Conservation (phyloP, 2,113 vertebrate genomes). For the Pipra filicauda region DNA sequence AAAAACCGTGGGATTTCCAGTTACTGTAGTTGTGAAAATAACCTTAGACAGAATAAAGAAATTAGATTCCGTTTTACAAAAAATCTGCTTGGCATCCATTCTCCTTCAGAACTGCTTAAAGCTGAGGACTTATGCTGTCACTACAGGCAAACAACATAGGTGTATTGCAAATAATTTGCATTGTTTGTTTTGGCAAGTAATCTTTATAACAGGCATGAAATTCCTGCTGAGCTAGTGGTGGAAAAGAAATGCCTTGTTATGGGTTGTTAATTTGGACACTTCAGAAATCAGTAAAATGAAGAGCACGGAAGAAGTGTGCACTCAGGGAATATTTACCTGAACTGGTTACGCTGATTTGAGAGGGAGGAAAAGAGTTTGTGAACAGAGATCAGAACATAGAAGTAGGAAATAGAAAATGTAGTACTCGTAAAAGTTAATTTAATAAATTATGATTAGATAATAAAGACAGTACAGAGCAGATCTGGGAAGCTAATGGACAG, state of each 20-base stretch:
- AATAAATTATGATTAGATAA: background rate
- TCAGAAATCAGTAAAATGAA: background rate
- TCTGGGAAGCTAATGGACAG: background rate
- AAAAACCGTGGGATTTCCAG: background rate
- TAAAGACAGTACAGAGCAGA: background rate
- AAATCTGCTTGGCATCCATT: background rate
- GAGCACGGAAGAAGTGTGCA: background rate
- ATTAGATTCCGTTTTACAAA: background rate
- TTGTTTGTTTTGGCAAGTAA: background rate
- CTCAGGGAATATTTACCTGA: background rate
- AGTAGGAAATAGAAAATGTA: background rate
- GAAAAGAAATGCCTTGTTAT: background rate
- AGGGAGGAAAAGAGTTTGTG: background rate
- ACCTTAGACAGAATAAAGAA: background rate
- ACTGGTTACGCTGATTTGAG: background rate
- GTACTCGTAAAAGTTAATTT: background rate
- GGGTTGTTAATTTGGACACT: background rate
- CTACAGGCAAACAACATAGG: background rate
- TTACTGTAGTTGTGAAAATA: background rate
- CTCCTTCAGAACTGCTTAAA: background rate
- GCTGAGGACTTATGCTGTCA: background rate
- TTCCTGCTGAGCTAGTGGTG: background rate
- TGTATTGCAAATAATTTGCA: background rate
- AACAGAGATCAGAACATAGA: background rate
- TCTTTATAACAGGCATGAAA: background rate